Base-by-base conservation (phyloP, 2,113 vertebrate genomes). In the Lutjanus erythropterus region DNA sequence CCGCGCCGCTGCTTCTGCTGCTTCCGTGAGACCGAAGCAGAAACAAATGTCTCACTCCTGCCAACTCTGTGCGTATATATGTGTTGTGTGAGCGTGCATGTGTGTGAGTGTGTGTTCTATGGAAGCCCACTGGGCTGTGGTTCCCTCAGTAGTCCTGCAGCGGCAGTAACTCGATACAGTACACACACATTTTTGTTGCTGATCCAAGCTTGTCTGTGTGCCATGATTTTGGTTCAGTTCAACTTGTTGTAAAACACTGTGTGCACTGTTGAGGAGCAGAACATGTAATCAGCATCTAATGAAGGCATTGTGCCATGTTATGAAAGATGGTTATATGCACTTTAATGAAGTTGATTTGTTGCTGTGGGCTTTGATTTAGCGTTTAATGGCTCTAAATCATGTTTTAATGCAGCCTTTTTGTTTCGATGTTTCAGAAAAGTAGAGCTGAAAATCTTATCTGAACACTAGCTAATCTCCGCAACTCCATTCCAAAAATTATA, bases 141-240 rank as follows among this genome's bases (percentile, higher is more conserved):
- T 90, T 88, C 79, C 59, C 74, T 89, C 89, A 91, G 88, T 89
- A 89, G 78, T 93, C 71, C 91, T 90, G 85, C 88, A 87, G 83
- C 69, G 10, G 87, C 78, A 84, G 93, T 91, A 94, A 94, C 89
- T 81, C 33, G 79, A 94, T 94, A 92, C 89, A 86, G 80, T 69
- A 83, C 82, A 76, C 89, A 86, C 87, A 87, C 90, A 93, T 92
- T 90, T 91, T 92, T 92, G 91, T 84, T 90, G 75, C 87, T 55
- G 85, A 86, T 92, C 92, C 93, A 94, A 91, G 79, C 73, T 92
- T 87, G 87, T 91, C 88, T 78, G 79, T 65, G 21, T 82, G 91
- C 88, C 89, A 89, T 29, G 56, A 85, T 80, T 90, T 90, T 87
- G 75, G 86, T 90, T 83, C 52, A 59, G 66, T 87, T 91, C 50